A percentile compares a stretch with the other conserved stretches of the same genome.
phyloP scores from a whole-genome alignment of 2,888 invertebrate species.

The Lysandra coridon region DNA sequence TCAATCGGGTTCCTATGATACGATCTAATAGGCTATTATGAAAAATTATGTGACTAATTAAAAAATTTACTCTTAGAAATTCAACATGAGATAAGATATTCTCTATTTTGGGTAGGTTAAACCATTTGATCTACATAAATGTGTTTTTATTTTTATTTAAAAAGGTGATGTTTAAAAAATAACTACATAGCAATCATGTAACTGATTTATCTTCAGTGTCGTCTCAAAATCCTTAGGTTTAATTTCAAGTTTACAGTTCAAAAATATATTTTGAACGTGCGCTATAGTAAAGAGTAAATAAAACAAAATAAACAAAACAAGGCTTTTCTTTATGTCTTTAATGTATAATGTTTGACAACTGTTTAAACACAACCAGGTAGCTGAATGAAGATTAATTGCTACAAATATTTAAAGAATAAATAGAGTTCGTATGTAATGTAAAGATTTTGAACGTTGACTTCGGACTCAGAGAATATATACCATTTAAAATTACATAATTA shows the following conservation, averaged over 20 bases:
- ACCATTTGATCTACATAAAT: too few relatives aligned
- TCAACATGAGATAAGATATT: too few relatives aligned
- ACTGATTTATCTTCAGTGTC: neutral
- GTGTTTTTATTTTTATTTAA: too few relatives aligned
- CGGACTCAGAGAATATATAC: neutral
- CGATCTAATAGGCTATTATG: neutral
- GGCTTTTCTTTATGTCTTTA: neutral
- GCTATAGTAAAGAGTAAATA: neutral
- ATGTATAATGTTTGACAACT: slow-evolving; percentile 11
- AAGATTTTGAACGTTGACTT: neutral
- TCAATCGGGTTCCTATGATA: neutral
- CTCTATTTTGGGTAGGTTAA: too few relatives aligned
- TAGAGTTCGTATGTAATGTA: neutral
- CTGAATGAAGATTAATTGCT: slow-evolving; percentile 22
- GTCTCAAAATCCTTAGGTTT: neutral
- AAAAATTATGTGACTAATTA: neutral
- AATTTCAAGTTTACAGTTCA: neutral
- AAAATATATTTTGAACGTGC: neutral
- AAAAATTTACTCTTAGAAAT: too few relatives aligned
- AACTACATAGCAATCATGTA: too few relatives aligned
- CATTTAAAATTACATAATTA: neutral
- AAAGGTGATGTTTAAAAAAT: too few relatives aligned
- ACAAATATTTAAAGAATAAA: slow-evolving; percentile 25
- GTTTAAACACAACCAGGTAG: slow-evolving; percentile 14
- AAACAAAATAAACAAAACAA: neutral